Evolutionary conservation across 2,888 invertebrate species (phyloP), one percentile per base, ranked within the genome.

Genomic region (Cosmia trapezina): DNA sequence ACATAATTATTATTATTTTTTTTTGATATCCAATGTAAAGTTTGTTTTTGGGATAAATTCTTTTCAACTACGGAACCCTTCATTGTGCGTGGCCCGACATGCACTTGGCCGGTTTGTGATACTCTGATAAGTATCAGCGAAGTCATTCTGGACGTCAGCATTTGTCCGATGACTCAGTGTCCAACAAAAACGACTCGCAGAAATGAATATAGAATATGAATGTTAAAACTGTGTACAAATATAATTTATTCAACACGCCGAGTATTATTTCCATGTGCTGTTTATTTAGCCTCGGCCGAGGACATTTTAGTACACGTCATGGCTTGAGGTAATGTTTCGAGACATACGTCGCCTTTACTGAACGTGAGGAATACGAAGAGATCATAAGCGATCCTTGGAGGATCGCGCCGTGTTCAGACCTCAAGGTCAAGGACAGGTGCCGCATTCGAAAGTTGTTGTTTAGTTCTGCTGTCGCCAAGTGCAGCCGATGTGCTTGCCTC

Each of bases 221-320:
- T 72, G 47, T 65, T 57, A 57, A 68, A 64, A 61, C 49, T 59
- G 67, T 73, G 47, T 37, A 74, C 51, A 73, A 69, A 70, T 60
- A 64, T 68, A 75, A 78, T 80, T 71, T 73, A 76, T 76, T 76
- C 64, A 60, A 71, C 54, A 63, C 28, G 37, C 70, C 33, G 70
- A 68, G 76, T 63, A 73, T 62, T 64, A 67, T 66, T 59, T 65
- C 49, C 57, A 63, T 72, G 67, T 56, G 69, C 62, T 75, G 72
- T 84, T 74, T 86, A 70, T 70, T 63, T 81, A 73, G 77, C 80
- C 70, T 77, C 61, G 61, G 57, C n/a, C 60, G 77, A 82, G 82
- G 77, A 77, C 84, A 79, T 70, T 70, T 67, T 33, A 56, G 68
- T 59, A 70, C 53, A 53, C 53, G 70, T 70, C 72, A 66, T 70